A percentile compares a stretch with the other conserved stretches of the same genome.
phyloP scores from a whole-genome alignment of 2,113 vertebrate species.

The Sinocyclocheilus maitianheensis region DNA sequence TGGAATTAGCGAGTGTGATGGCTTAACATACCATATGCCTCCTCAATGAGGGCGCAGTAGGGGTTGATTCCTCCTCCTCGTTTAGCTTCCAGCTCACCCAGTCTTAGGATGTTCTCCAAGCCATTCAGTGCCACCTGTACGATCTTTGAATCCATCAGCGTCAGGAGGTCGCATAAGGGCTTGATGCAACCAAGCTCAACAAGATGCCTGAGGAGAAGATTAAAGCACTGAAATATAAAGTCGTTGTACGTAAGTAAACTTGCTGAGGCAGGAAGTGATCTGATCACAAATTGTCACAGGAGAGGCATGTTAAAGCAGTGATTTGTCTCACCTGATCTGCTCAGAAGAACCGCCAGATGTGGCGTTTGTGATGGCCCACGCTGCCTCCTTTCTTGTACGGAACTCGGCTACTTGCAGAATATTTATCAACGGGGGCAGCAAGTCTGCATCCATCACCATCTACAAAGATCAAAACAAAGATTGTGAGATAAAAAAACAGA shows the following conservation, averaged over 20 bases:
- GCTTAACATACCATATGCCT: conserved; percentile 88
- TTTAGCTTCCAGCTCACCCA: conserved; percentile 95
- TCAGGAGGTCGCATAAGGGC: conserved; percentile 95
- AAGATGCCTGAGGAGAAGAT: conserved; percentile 79
- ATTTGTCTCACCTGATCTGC: conserved; percentile 83
- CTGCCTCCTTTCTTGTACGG: conserved; percentile 91
- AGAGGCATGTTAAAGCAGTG: background rate
- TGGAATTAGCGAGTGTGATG: background rate
- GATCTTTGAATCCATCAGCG: conserved; percentile 97
- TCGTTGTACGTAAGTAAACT: background rate
- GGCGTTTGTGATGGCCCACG: conserved; percentile 73
- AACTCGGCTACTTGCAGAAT: conserved; percentile 97
- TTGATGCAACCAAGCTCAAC: conserved; percentile 96
- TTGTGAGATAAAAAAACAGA: background rate
- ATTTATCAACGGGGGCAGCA: conserved; percentile 92
- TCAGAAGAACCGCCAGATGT: conserved; percentile 94
- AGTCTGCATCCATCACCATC: conserved; percentile 93
- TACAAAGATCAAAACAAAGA: conserved; percentile 56
- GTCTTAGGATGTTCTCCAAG: conserved; percentile 93
- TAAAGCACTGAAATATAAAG: conserved; percentile 12
- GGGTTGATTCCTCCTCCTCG: conserved; percentile 92
- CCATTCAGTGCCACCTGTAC: conserved; percentile 96
- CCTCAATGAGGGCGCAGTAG: conserved; percentile 94
- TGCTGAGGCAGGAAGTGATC: background rate
- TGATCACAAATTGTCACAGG: background rate